These are phyloP conservation scores for Thaleichthys pacificus DNA, from an alignment of 2,797 vertebrate species.

Conservation along the genomic window DNA sequence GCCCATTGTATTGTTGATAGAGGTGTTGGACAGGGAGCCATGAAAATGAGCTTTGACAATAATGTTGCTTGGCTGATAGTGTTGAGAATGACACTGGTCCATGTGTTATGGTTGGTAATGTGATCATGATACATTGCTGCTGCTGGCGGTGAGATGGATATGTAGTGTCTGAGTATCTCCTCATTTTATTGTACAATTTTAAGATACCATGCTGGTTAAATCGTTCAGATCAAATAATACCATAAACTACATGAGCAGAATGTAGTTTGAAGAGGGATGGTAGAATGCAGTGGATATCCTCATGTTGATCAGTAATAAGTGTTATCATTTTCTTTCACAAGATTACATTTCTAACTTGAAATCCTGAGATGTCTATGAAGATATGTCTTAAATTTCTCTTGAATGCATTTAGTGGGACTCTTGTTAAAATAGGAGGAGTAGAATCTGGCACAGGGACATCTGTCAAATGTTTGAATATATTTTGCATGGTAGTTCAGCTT, in stretches of 20 bases:
- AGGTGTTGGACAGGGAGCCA: slow-evolving; percentile 26
- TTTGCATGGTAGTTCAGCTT: not conserved
- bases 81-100: slow-evolving; percentile 27
- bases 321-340: too few relatives aligned
- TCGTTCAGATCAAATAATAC: not conserved
- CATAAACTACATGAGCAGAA: not conserved
- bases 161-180: slow-evolving; percentile 33
- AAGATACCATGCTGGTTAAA: not conserved
- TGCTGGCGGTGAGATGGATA: slow-evolving; percentile 10
- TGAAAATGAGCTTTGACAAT: slow-evolving; percentile 36
- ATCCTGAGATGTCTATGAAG: not conserved
- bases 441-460: not conserved
- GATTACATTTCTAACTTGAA: not conserved
- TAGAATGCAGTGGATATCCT: too few relatives aligned
- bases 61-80: slow-evolving; percentile 23
- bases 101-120: slow-evolving; percentile 38
- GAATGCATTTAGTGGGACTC: too few relatives aligned
- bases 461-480: not conserved
- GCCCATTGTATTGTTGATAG: slow-evolving; percentile 43
- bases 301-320: too few relatives aligned
- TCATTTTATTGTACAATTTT: slow-evolving; percentile 22
- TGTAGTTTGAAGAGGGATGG: not conserved
- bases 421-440: too few relatives aligned
- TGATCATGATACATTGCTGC: slow-evolving; percentile 4
- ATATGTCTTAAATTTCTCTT: too few relatives aligned